Percentiles rank a stretch among this genome's conserved stretches.
phyloP scores from a whole-genome alignment of 2,113 vertebrate species.

The Scophthalmus maximus region DNA sequence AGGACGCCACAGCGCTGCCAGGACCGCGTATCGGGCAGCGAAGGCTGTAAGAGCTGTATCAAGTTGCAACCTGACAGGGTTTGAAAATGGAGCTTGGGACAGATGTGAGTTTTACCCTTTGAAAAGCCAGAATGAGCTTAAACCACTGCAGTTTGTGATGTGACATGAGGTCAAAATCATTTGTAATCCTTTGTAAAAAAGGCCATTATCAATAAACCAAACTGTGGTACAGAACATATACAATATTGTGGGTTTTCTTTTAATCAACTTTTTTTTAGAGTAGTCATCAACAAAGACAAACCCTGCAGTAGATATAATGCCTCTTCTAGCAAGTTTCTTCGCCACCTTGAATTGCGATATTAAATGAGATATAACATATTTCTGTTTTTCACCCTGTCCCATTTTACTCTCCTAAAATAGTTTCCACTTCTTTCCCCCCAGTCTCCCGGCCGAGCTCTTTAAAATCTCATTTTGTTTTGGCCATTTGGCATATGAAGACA shows the following conservation, averaged over 20 bases:
- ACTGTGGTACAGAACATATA: no score
- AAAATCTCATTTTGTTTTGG: constrained; percentile 62
- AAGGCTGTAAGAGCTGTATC: constrained; percentile 51
- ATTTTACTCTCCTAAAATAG: constrained; percentile 62
- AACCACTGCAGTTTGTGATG: constrained; percentile 1
- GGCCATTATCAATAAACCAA: no score
- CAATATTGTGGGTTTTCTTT: not conserved
- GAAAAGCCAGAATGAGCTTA: constrained; percentile 24
- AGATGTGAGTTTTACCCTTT: constrained; percentile 24
- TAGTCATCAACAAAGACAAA: not conserved
- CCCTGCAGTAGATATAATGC: not conserved
- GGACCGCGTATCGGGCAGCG: constrained; percentile 28
- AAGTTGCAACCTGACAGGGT: constrained; percentile 57
- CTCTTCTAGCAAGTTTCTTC: not conserved
- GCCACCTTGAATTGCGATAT: constrained; percentile 32
- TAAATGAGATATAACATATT: constrained; percentile 34
- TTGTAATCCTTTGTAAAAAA: no score
- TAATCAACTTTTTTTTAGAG: not conserved
- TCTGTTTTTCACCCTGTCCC: constrained; percentile 47
- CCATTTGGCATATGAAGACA: constrained; percentile 64
- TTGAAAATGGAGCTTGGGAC: constrained; percentile 8
- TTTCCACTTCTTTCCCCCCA: constrained; percentile 24
- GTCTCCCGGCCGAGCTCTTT: constrained; percentile 32
- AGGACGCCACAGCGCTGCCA: constrained; percentile 53
- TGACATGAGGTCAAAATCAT: constrained; percentile 1